Evolutionary conservation across 1,140 invertebrate species (phyloP).

Genomic region (Drosophila nasuta): DNA sequence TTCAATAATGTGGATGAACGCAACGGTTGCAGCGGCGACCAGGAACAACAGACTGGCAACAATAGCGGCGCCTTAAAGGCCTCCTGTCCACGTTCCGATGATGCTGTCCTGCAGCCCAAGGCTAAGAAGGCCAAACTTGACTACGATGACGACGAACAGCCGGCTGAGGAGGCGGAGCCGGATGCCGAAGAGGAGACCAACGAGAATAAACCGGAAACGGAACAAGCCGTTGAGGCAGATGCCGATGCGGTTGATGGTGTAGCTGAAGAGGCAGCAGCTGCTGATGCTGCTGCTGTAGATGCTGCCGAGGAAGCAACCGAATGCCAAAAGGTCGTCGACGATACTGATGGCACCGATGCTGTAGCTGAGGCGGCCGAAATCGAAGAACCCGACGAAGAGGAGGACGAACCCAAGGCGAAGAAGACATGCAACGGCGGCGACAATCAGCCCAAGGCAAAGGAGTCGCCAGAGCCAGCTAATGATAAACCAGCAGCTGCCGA

Average conservation of each 20-base stretch:
- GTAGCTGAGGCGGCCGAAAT: conserved; percentile 48
- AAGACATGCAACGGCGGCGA: conserved; percentile 56
- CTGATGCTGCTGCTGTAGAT: background rate
- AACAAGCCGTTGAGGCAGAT: background rate
- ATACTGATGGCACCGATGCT: conserved; percentile 37
- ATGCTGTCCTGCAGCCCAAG: conserved; percentile 58
- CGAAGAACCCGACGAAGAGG: conserved; percentile 67
- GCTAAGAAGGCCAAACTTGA: conserved; percentile 80
- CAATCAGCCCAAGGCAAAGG: conserved; percentile 22
- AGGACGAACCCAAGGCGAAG: conserved; percentile 46
- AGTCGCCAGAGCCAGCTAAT: conserved; percentile 6
- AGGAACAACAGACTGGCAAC: background rate
- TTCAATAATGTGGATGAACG: conserved; percentile 86
- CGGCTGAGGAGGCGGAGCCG: conserved; percentile 19
- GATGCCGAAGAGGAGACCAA: conserved; percentile 23
- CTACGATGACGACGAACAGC: conserved; percentile 45
- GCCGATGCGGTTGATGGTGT: conserved; percentile 2
- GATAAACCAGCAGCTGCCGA: conserved; percentile 24
- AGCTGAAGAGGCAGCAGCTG: background rate
- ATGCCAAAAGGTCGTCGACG: conserved; percentile 42
- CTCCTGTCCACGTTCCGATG: conserved; percentile 61
- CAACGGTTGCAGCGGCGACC: conserved; percentile 50
- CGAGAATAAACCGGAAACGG: conserved; percentile 17
- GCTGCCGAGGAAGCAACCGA: conserved; percentile 29
- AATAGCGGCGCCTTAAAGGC: conserved; percentile 35